Evolutionary conservation across 2,113 vertebrate species (phyloP), one percentile per base, ranked within the genome.

Genomic region (Zosterops hypoxanthus): DNA sequence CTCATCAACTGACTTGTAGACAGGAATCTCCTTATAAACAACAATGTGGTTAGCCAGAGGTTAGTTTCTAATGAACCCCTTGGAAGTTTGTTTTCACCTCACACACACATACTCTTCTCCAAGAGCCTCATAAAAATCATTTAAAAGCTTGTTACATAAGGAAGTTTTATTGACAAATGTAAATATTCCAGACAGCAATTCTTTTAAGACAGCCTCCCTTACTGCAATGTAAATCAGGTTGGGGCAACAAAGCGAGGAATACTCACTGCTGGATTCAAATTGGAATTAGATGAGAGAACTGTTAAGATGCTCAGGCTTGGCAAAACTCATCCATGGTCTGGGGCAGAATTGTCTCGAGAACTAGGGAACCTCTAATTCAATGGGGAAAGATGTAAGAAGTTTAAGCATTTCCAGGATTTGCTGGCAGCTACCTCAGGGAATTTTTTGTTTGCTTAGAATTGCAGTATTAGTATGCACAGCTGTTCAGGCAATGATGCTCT

Each of bases 31-130:
- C n/a, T 57, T 65, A 41, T 26, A 49, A 83, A 60, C 3, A 77
- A 2, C 3, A 22, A 2, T 15, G 31, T 21, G 5, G 1, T 53
- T 31, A 80, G 13, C 42, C 9, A 11, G n/a, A 28, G 17, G 11
- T 56, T 77, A 47, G 10, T 36, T 47, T 77, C 36, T 39, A 68
- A 47, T 21, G 4, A 20, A 44, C n/a, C 21, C n/a, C 21, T 66
- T 50, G 12, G 31, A 70, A 79, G 7, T 34, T 61, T 68, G 6
- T 47, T 90, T 82, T 61, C 41, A 34, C 14, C 24, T 33, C 9
- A 52, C 5, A 10, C 18, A 11, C 10, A 10, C 5, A 16, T 1
- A 1, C 5, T 56, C 1, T 6, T 72, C 49, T 88, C 53, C 16
- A 56, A 68, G 18, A 76, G 9, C 21, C 20, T 31, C 21, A 39